Evolutionary conservation across 2,888 invertebrate species (phyloP).

Genomic region (Spilarctia lutea): DNA sequence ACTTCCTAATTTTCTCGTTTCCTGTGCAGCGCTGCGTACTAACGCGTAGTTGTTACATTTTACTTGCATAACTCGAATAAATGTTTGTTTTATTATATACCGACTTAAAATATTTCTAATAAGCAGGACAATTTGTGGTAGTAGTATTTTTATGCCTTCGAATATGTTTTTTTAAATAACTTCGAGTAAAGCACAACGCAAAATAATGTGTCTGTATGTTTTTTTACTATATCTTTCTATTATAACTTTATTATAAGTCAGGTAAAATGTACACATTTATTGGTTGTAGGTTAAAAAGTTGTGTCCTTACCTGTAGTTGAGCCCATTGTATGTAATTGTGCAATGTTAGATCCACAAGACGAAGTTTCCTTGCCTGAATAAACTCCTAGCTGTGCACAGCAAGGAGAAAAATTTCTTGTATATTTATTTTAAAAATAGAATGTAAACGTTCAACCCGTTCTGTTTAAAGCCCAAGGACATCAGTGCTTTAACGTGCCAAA

Average conservation of each 20-base stretch:
- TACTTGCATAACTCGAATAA: background rate
- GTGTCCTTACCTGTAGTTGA: background rate
- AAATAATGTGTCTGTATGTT: background rate
- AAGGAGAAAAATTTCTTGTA: background rate
- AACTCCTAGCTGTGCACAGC: background rate
- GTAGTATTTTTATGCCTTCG: background rate
- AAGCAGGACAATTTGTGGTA: background rate
- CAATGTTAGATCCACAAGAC: background rate
- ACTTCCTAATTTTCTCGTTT: slow-evolving; percentile 84
- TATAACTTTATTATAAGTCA: background rate
- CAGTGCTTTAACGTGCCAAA: slow-evolving; percentile 54
- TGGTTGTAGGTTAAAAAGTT: background rate
- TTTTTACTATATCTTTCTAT: background rate
- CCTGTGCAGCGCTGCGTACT: slow-evolving; percentile 62
- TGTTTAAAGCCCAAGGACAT: slow-evolving; percentile 54
- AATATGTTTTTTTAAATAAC: background rate
- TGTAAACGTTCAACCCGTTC: slow-evolving; percentile 46
- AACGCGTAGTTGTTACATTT: slow-evolving; percentile 16
- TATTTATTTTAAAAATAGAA: slow-evolving; percentile 35
- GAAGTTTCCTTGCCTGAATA: background rate
- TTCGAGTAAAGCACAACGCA: background rate
- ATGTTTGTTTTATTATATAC: background rate
- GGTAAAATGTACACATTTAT: background rate
- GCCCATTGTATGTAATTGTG: background rate
- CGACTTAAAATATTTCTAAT: background rate